Conservation (phyloP, 1,140 invertebrate genomes). For the Aphelenchoides besseyi region DNA sequence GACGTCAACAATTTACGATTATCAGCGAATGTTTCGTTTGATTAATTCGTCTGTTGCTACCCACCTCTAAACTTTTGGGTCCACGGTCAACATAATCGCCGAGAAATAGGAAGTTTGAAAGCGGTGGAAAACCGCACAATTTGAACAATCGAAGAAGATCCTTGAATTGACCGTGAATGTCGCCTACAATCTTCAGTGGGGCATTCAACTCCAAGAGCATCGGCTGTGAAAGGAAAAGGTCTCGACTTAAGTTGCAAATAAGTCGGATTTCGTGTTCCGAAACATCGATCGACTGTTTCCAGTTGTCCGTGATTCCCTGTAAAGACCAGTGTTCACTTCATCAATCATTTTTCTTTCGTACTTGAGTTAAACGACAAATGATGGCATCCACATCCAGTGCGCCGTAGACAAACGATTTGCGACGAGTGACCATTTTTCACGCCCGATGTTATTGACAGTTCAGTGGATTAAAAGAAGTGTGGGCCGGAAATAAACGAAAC, state of each 20-base stretch:
- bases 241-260: slow-evolving; percentile 66
- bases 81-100: slow-evolving; percentile 65
- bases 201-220: slow-evolving; percentile 69
- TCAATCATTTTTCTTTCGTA: background rate
- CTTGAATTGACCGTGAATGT: slow-evolving; percentile 32
- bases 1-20: background rate
- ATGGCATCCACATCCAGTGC: slow-evolving; percentile 29
- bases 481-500: too few species aligned
- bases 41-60: too few species aligned
- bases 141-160: slow-evolving; percentile 60
- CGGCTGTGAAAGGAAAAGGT: slow-evolving; percentile 69
- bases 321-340: background rate
- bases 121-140: slow-evolving; percentile 55
- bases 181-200: slow-evolving; percentile 68
- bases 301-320: slow-evolving; percentile 11
- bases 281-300: slow-evolving; percentile 48
- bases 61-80: slow-evolving; percentile 68
- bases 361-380: slow-evolving; percentile 22
- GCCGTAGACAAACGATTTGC: slow-evolving; percentile 27
- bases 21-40: too few species aligned
- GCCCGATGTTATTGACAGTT: too few species aligned
- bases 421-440: slow-evolving; percentile 23
- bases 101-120: slow-evolving; percentile 61
- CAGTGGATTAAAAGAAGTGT: background rate
- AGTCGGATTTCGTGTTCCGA: slow-evolving; percentile 55